Evolutionary conservation across 2,113 vertebrate genomes (phyloP).

Genomic region (Hipposideros armiger): DNA sequence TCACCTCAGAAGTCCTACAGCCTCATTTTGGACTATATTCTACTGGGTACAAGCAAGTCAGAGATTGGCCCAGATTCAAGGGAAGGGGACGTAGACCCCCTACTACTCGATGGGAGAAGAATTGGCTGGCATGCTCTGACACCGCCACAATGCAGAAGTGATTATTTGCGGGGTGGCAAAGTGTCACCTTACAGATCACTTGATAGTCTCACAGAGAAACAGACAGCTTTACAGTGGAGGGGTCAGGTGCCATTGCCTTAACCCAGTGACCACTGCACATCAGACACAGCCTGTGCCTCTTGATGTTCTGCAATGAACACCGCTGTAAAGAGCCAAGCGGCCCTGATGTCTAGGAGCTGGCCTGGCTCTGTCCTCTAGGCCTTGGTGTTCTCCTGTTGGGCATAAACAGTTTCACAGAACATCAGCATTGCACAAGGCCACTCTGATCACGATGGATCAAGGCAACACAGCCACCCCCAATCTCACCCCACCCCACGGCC

Average conservation of each 20-base stretch:
- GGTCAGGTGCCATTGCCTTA: background rate
- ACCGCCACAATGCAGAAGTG: background rate
- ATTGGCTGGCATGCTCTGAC: background rate
- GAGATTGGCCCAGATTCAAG: background rate
- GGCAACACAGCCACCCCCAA: background rate
- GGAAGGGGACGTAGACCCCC: background rate
- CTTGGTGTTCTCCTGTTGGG: background rate
- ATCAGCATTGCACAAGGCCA: background rate
- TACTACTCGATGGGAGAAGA: background rate
- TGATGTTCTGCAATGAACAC: accelerated
- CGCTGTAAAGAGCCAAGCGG: too few relatives aligned
- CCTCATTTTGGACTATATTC: background rate
- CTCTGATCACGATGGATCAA: background rate
- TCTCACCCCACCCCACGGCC: too few relatives aligned
- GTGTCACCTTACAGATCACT: background rate
- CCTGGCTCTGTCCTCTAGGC: background rate
- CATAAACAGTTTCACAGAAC: background rate
- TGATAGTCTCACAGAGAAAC: background rate
- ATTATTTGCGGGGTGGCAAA: background rate
- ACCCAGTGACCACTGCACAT: too few relatives aligned
- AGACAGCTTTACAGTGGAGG: background rate
- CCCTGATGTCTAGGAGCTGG: background rate
- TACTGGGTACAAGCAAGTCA: background rate
- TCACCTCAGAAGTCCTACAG: background rate
- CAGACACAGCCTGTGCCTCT: background rate